Conservation (phyloP, 1,140 invertebrate species). For the Penaeus chinensis region DNA sequence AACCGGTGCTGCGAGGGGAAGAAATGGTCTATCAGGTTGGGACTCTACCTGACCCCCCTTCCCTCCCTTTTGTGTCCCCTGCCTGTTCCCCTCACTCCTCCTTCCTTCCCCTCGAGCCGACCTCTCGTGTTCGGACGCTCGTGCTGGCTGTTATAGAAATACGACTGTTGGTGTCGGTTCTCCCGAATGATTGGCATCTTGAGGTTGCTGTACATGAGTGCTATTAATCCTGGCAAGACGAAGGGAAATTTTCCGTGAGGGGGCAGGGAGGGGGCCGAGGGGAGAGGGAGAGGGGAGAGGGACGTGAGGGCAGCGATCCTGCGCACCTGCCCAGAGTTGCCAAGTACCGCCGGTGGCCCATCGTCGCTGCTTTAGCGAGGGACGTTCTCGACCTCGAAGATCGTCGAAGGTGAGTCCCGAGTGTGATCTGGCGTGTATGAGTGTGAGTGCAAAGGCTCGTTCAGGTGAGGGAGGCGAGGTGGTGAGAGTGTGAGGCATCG, state of each 20-base stretch:
- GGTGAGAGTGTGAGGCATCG: conserved; percentile 20
- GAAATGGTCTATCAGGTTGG: too few relatives aligned
- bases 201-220: not conserved
- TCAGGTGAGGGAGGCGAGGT: not conserved
- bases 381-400: not conserved
- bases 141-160: too few relatives aligned
- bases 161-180: not conserved
- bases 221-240: not conserved
- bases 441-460: not conserved
- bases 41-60: too few relatives aligned
- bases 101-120: too few relatives aligned
- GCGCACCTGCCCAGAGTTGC: conserved; percentile 45
- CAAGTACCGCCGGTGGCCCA: not conserved
- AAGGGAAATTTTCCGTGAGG: conserved; percentile 53
- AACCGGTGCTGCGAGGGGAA: too few relatives aligned
- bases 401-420: not conserved
- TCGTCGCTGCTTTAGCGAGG: not conserved
- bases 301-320: conserved; percentile 38
- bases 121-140: too few relatives aligned
- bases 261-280: not conserved
- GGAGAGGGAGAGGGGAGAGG: conserved; percentile 28
- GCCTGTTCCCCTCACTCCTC: too few relatives aligned
- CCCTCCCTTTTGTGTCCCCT: too few relatives aligned
- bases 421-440: not conserved
- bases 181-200: not conserved